Percentiles rank a stretch among this genome's conserved stretches.
These are phyloP conservation scores for Columba janthina DNA, from an alignment of 2,113 vertebrate species.

Conservation along the genomic window DNA sequence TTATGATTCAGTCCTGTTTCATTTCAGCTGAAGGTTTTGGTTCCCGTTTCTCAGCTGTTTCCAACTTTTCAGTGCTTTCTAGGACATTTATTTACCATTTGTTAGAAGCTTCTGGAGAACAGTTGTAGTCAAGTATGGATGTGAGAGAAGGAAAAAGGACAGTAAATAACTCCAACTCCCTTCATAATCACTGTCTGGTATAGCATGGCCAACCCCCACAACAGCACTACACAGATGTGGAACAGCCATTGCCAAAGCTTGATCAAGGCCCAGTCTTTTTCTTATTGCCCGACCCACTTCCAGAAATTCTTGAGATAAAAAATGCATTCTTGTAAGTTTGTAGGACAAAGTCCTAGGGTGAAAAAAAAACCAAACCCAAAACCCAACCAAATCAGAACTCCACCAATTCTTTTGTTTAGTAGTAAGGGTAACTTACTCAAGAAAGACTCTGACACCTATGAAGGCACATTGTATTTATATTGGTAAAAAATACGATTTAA, in stretches of 20 bases:
- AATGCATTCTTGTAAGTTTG: background rate
- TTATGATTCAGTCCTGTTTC: background rate
- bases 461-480: background rate
- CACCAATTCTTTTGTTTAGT: background rate
- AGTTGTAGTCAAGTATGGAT: background rate
- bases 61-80: background rate
- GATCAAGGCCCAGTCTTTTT: background rate
- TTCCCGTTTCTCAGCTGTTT: background rate
- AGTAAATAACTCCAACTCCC: background rate
- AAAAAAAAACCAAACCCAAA: background rate
- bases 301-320: background rate
- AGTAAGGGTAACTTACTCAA: background rate
- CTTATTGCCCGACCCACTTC: background rate
- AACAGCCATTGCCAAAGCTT: background rate
- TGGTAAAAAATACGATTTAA: background rate
- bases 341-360: background rate
- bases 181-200: background rate
- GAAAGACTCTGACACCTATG: background rate
- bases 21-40: background rate
- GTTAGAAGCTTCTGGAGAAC: background rate
- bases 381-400: background rate
- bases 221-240: background rate
- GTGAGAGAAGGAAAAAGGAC: background rate
- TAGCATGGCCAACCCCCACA: background rate
- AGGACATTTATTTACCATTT: background rate